phyloP scores from a whole-genome alignment of 2,888 invertebrate species.

The Shargacucullia verbasci region DNA sequence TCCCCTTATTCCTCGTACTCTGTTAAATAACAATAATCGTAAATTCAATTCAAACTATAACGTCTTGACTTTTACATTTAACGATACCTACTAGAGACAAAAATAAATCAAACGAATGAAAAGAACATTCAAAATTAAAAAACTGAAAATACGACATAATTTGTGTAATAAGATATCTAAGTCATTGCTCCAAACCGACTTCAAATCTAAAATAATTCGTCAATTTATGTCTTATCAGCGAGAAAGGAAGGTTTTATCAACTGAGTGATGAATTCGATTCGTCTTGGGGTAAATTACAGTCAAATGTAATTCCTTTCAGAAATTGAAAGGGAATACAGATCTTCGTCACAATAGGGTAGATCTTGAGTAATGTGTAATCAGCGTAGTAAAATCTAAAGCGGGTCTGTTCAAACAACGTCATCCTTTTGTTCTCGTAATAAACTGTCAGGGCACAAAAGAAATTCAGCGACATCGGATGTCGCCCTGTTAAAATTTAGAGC shows the following conservation, averaged over 20 bases:
- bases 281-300: constrained; percentile 70
- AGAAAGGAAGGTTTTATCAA: constrained; percentile 60
- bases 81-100: too few relatives aligned
- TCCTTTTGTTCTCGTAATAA: constrained; percentile 85
- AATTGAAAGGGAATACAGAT: constrained; percentile 74
- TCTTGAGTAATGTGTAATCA: constrained; percentile 82
- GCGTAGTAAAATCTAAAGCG: constrained; percentile 80
- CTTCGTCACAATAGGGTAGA: constrained; percentile 75
- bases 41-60: too few relatives aligned
- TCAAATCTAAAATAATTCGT: constrained; percentile 51
- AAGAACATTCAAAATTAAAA: constrained; percentile 26
- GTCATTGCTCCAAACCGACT: constrained; percentile 36
- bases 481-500: constrained; percentile 74
- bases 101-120: constrained; percentile 26
- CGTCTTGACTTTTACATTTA: too few relatives aligned
- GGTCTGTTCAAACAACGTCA: constrained; percentile 78
- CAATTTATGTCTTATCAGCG: constrained; percentile 52
- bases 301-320: constrained; percentile 75
- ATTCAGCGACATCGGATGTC: constrained; percentile 78
- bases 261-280: constrained; percentile 66
- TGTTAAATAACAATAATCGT: too few relatives aligned
- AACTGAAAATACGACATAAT: constrained; percentile 45
- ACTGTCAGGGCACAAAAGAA: constrained; percentile 84
- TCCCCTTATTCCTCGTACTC: too few relatives aligned
- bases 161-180: constrained; percentile 43